These are phyloP conservation scores for Bostrychus sinensis DNA, from an alignment of 2,113 vertebrate species.

Conservation along the genomic window DNA sequence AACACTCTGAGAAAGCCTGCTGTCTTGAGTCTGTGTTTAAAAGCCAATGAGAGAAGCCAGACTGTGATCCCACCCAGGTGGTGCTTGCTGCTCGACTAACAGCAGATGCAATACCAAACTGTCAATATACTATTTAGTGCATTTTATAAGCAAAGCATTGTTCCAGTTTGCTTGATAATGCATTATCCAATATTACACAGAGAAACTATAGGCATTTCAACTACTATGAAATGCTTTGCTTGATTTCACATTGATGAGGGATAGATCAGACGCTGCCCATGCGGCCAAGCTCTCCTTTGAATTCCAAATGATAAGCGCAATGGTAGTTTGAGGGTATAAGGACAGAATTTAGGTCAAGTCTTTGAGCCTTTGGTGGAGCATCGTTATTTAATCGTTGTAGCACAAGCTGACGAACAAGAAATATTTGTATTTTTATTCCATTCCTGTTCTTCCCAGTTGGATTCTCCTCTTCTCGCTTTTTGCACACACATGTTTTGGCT, in stretches of 20 bases:
- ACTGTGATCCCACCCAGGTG: slow-evolving; percentile 20
- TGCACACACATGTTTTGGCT: slow-evolving; percentile 30
- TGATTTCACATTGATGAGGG: slow-evolving; percentile 6
- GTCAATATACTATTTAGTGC: slow-evolving; percentile 2
- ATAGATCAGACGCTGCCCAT: slow-evolving; percentile 28
- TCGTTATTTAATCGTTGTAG: slow-evolving; percentile 52
- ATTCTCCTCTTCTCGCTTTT: slow-evolving; percentile 15
- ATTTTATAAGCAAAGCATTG: slow-evolving; percentile 6
- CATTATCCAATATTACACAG: slow-evolving; percentile 7
- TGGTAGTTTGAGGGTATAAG: slow-evolving; percentile 26
- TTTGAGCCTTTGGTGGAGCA: slow-evolving; percentile 45
- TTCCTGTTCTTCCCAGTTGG: neutral
- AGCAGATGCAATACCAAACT: slow-evolving; percentile 12
- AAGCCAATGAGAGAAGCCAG: slow-evolving; percentile 17
- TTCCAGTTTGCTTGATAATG: neutral
- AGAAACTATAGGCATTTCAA: neutral
- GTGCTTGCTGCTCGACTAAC: slow-evolving; percentile 9
- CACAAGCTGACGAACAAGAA: slow-evolving; percentile 36
- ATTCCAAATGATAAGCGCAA: slow-evolving; percentile 46
- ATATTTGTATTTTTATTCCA: neutral
- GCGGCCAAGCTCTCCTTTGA: slow-evolving; percentile 47
- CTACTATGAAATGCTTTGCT: neutral
- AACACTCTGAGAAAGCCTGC: neutral
- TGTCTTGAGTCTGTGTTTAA: slow-evolving; percentile 11
- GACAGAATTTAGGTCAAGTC: slow-evolving; percentile 70